A percentile compares a stretch with the other conserved stretches of the same genome.
phyloP scores from a whole-genome alignment of 2,797 vertebrate species.

The Spatula versicolor region DNA sequence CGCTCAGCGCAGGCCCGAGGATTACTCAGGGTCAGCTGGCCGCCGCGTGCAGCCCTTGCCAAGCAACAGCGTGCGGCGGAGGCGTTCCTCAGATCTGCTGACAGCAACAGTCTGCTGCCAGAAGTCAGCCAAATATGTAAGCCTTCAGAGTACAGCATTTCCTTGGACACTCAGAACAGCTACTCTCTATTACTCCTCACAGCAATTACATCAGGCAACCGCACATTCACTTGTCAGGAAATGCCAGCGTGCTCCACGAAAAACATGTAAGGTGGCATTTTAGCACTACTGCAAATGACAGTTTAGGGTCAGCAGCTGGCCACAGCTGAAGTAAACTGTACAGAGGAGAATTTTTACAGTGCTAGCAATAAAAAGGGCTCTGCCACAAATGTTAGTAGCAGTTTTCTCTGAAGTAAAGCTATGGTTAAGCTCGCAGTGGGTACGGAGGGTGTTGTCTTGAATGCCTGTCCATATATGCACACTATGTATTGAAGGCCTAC shows the following conservation, averaged over 20 bases:
- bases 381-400: background rate
- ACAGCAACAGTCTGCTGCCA: slow-evolving; percentile 11
- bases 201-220: background rate
- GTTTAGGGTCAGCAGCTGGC: background rate
- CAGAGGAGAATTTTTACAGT: background rate
- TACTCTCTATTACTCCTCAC: background rate
- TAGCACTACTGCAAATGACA: background rate
- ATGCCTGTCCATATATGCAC: background rate
- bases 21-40: slow-evolving; percentile 40
- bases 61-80: background rate
- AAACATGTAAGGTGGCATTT: background rate
- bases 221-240: background rate
- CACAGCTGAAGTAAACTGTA: background rate
- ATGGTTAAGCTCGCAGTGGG: background rate
- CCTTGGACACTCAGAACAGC: background rate
- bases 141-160: background rate
- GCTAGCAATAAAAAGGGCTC: background rate
- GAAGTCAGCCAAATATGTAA: slow-evolving; percentile 24
- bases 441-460: background rate
- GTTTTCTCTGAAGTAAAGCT: background rate
- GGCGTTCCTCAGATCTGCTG: slow-evolving; percentile 57
- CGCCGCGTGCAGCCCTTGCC: slow-evolving; percentile 10
- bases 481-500: background rate
- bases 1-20: background rate
- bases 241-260: background rate